Evolutionary conservation across 2,113 vertebrate species (phyloP).

Genomic region (Phoenicopterus ruber): DNA sequence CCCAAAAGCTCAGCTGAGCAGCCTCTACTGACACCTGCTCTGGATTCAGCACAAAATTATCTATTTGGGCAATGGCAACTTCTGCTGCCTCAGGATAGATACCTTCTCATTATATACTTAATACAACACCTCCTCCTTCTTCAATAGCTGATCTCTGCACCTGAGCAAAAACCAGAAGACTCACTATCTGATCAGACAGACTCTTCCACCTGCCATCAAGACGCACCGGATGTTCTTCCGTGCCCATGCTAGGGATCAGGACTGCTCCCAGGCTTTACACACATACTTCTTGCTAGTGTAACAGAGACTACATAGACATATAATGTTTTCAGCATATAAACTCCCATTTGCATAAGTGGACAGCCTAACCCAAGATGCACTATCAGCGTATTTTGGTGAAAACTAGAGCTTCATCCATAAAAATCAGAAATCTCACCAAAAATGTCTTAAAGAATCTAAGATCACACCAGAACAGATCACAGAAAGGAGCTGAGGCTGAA

Average conservation of each 20-base stretch:
- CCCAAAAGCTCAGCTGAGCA: not conserved
- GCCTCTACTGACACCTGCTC: not conserved
- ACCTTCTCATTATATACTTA: not conserved
- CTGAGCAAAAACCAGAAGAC: not conserved
- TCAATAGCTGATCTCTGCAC: not conserved
- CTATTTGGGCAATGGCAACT: not conserved
- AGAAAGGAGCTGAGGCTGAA: not conserved
- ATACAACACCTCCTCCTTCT: not conserved
- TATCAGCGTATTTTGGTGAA: not conserved
- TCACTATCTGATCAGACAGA: not conserved
- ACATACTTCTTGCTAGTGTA: not conserved
- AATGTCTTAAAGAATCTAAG: not conserved
- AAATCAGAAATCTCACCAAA: not conserved
- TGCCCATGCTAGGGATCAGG: not conserved
- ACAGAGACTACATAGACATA: not conserved
- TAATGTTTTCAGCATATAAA: not conserved
- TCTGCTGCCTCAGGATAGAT: not conserved
- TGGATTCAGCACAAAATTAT: not conserved
- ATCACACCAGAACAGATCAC: not conserved
- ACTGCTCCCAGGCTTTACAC: not conserved
- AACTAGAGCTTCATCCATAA: not conserved
- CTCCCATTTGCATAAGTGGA: not conserved
- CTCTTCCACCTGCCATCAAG: not conserved
- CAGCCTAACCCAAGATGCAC: not conserved
- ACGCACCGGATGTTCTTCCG: not conserved